phyloP scores from a whole-genome alignment of 2,113 vertebrate genomes.

The Oophaga pumilio region DNA sequence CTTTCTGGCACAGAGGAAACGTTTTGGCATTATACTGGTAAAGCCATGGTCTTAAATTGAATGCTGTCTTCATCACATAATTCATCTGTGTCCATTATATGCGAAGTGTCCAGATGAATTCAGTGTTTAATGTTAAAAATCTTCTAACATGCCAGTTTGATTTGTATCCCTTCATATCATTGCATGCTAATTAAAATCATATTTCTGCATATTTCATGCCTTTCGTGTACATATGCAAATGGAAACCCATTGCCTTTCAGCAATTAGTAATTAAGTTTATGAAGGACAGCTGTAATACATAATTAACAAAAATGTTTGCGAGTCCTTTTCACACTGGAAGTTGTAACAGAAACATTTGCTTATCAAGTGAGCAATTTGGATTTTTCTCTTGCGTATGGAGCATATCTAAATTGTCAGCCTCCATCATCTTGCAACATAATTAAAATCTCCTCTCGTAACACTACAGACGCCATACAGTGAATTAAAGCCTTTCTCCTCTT shows the following conservation, averaged over 20 bases:
- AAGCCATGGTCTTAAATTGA: slow-evolving; percentile 29
- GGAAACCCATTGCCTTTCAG: slow-evolving; percentile 90
- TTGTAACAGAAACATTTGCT: slow-evolving; percentile 76
- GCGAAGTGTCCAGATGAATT: slow-evolving; percentile 82
- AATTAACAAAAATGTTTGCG: slow-evolving; percentile 99
- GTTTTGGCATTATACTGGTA: slow-evolving; percentile 8
- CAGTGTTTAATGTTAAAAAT: slow-evolving; percentile 83
- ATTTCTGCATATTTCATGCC: slow-evolving; percentile 96
- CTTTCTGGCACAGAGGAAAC: not conserved
- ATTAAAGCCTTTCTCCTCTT: slow-evolving; percentile 5
- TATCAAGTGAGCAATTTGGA: slow-evolving; percentile 68
- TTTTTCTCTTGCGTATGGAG: slow-evolving; percentile 66
- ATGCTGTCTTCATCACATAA: slow-evolving; percentile 19
- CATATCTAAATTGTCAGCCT: slow-evolving; percentile 61
- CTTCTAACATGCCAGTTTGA: slow-evolving; percentile 94
- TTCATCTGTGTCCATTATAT: slow-evolving; percentile 69
- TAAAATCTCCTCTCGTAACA: slow-evolving; percentile 61
- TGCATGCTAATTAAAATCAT: slow-evolving; percentile 97
- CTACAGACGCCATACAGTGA: slow-evolving; percentile 55
- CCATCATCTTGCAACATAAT: slow-evolving; percentile 60
- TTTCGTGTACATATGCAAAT: slow-evolving; percentile 97
- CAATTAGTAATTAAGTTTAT: slow-evolving; percentile 99
- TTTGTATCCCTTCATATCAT: slow-evolving; percentile 91
- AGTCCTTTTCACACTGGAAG: slow-evolving; percentile 84
- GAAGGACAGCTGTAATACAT: slow-evolving; percentile 99